Evolutionary conservation across 2,797 vertebrate genomes (phyloP).

Genomic region (Schizopygopsis pylzovi): DNA sequence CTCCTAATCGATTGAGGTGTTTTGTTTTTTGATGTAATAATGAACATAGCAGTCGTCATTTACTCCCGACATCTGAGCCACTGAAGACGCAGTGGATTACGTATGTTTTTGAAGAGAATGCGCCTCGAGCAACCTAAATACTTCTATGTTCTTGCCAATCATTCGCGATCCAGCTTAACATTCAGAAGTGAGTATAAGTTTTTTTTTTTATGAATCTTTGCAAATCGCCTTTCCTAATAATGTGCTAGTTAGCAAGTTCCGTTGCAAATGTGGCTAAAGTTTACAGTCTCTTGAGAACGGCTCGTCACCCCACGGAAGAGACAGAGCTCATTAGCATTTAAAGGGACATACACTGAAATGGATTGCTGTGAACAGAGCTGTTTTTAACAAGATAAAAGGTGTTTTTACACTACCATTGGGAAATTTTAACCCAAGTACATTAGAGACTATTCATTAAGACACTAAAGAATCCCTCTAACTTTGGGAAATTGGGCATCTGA

Average conservation of each 20-base stretch:
- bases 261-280: not conserved
- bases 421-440: not conserved
- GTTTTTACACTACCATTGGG: not conserved
- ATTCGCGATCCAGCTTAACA: not conserved
- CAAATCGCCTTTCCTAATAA: not conserved
- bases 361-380: not conserved
- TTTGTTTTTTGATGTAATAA: too few relatives aligned
- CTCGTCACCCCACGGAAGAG: not conserved
- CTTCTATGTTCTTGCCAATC: not conserved
- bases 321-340: not conserved
- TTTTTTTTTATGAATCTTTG: not conserved
- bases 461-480: not conserved
- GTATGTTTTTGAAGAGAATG: not conserved
- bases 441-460: not conserved
- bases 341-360: not conserved
- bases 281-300: not conserved
- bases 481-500: too few relatives aligned
- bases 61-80: too few relatives aligned
- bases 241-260: not conserved
- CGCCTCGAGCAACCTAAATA: not conserved
- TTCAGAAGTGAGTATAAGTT: not conserved
- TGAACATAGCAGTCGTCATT: too few relatives aligned
- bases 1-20: too few relatives aligned
- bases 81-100: too few relatives aligned
- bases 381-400: not conserved